Conservation (phyloP, 2,888 invertebrate species). For the Ornithoptera alexandrae region DNA sequence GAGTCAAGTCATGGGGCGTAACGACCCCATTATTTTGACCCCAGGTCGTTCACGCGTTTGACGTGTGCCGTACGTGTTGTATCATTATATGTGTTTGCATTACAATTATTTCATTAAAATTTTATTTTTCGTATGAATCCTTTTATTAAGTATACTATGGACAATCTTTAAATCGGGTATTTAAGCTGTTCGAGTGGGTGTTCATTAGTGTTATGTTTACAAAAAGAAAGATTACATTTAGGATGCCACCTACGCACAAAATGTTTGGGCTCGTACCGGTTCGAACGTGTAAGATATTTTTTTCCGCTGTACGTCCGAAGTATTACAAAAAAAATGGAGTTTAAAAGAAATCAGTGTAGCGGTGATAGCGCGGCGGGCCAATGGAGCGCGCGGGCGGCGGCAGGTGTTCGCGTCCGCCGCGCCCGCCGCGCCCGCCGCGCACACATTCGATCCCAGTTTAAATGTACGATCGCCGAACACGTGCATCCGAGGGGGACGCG, state of each 20-base stretch:
- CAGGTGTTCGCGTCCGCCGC: constrained; percentile 69
- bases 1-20: constrained; percentile 55
- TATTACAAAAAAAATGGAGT: constrained; percentile 69
- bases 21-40: constrained; percentile 40
- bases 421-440: constrained; percentile 60
- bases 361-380: constrained; percentile 73
- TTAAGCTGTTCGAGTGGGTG: constrained; percentile 50
- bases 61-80: constrained; percentile 16
- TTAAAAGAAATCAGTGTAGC: constrained; percentile 79
- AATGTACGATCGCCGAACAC: constrained; percentile 77
- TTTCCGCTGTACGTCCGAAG: constrained; percentile 69
- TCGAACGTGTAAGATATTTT: constrained; percentile 75
- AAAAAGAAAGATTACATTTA: constrained; percentile 66
- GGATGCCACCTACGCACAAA: constrained; percentile 77
- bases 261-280: constrained; percentile 70
- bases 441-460: constrained; percentile 63
- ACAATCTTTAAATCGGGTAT: constrained; percentile 48
- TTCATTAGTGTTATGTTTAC: constrained; percentile 70
- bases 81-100: background rate
- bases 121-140: background rate
- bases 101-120: constrained; percentile 1
- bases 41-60: constrained; percentile 37
- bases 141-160: constrained; percentile 33
- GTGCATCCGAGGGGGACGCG: constrained; percentile 78
- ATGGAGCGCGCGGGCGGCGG: constrained; percentile 72